Base-by-base conservation (phyloP, 2,797 vertebrate genomes). In the Dromococcyx pavoninus region DNA sequence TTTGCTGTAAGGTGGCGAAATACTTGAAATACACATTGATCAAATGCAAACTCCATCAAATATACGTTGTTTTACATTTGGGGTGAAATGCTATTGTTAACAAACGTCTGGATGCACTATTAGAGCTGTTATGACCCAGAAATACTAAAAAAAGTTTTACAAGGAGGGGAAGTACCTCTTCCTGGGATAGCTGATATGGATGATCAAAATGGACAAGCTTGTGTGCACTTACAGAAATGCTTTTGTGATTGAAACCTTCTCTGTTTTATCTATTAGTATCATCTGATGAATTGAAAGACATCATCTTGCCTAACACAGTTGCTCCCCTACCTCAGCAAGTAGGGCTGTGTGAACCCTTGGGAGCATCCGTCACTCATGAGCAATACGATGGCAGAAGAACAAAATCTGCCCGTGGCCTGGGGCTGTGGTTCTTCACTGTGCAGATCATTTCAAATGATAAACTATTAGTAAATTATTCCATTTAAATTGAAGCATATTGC, bases 341-440 rank as follows among this genome's bases (percentile, higher is more conserved):
- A 48, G 74, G 48, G 48, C 67, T 43, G 1, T 35, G 22, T 27
- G 30, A 62, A 41, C 13, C 19, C n/a, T 62, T 53, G 73, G 50
- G 51, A 83, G 25, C 64, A 37, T 35, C 56, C 41, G 41, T 35
- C 60, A 27, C 79, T 76, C 2, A 0, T 17, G n/a, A 88, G 69
- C 33, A 62, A 3, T 12, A 9, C 0, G 0, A 11, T 0, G 1
- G 21, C 5, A 1, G 58, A 33, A 80, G 62, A 85, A 37, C 51
- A 82, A 65, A 60, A 56, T 13, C 37, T 78, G 50, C 15, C 61
- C 1, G 2, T 2, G 4, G 70, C 12, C 58, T 72, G 65, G 43
- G 86, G 64, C 46, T 82, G 28, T 18, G 24, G 12, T 53, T 28
- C 60, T 62, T 78, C 51, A 66, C 56, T 48, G 50, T 71, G 54